A percentile compares a stretch with the other conserved stretches of the same genome.
These are phyloP conservation scores for Todiramphus chloris DNA, from an alignment of 2,113 vertebrate species.

Conservation along the genomic window DNA sequence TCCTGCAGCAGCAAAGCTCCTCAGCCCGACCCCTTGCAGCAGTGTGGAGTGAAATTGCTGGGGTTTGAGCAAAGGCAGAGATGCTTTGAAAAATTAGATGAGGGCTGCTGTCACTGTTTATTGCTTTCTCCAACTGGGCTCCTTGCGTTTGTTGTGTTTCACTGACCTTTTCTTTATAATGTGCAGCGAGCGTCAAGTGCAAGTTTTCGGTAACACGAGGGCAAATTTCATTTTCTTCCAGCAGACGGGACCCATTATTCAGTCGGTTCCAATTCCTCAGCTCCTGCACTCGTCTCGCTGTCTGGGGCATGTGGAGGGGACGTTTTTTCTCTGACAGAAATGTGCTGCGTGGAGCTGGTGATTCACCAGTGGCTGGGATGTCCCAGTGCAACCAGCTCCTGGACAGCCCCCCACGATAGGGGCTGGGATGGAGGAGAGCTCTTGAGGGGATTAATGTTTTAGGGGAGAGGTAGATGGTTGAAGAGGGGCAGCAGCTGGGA, in stretches of 20 bases:
- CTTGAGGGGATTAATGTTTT: background rate
- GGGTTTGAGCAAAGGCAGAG: slow-evolving; percentile 1
- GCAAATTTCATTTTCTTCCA: slow-evolving; percentile 74
- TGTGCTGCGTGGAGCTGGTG: accelerated
- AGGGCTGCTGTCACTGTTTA: slow-evolving; percentile 53
- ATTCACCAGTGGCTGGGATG: background rate
- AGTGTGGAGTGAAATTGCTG: background rate
- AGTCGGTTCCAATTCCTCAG: slow-evolving; percentile 42
- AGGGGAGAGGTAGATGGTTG: background rate
- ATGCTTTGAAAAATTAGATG: slow-evolving; percentile 31
- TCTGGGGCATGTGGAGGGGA: background rate
- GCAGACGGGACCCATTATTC: slow-evolving; percentile 59
- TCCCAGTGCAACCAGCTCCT: accelerated
- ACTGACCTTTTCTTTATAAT: slow-evolving; percentile 72
- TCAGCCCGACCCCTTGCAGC: background rate
- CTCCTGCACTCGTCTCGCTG: background rate
- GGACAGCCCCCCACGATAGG: background rate
- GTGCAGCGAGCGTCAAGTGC: slow-evolving; percentile 48
- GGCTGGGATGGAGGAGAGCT: background rate
- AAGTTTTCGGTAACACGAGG: slow-evolving; percentile 57
- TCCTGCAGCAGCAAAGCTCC: background rate
- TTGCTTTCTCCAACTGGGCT: slow-evolving; percentile 41
- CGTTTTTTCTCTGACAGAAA: background rate
- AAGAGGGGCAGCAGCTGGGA: background rate
- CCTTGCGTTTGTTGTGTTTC: slow-evolving; percentile 52